Evolutionary conservation across 2,797 vertebrate genomes (phyloP), one percentile per base, ranked within the genome.

Genomic region (Pseudomugil tenellus): DNA sequence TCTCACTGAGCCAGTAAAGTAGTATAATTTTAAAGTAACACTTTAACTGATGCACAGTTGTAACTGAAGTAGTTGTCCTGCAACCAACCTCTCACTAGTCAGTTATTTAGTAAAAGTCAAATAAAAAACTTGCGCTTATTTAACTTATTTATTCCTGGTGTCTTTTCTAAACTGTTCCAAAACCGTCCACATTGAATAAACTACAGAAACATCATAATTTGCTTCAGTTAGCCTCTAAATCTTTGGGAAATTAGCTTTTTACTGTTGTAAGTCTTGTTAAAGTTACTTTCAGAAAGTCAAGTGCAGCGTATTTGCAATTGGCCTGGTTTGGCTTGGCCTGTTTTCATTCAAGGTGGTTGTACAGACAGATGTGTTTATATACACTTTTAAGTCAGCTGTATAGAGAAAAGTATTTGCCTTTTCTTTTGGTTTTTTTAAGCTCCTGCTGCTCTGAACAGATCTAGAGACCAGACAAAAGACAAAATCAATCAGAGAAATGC

Each of bases 401-500:
- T 58, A 70, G 52, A 58, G 43, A 49, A 63, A 13, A 70, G 73
- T 68, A 41, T 53, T 58, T 43, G 19, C 34, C 3, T 2, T 61
- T 73, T 71, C n/a, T 54, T 58, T 51, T 70, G 62, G 43, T 53
- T 49, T 60, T 58, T 67, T 37, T 26, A 55, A 25, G 46, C 67
- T 49, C 54, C 55, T 60, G 32, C 53, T 69, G 62, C 31, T 79
- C 66, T 52, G 43, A 80, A 79, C 69, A 79, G 68, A 85, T 84
- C 61, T 72, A 62, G 58, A 78, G 58, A 59, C 23, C 2, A 72
- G 62, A 84, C 72, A 81, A 89, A 32, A 84, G 67, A 25, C 31
- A 11, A 81, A 84, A 88, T 84, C 84, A 81, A 87, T 86, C 34
- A 0, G 53, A 66, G 63, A 55, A 60, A 39, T 34, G 3, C 12